Conservation (phyloP, 2,797 vertebrate species). For the Oryzias dopingdopingensis region DNA sequence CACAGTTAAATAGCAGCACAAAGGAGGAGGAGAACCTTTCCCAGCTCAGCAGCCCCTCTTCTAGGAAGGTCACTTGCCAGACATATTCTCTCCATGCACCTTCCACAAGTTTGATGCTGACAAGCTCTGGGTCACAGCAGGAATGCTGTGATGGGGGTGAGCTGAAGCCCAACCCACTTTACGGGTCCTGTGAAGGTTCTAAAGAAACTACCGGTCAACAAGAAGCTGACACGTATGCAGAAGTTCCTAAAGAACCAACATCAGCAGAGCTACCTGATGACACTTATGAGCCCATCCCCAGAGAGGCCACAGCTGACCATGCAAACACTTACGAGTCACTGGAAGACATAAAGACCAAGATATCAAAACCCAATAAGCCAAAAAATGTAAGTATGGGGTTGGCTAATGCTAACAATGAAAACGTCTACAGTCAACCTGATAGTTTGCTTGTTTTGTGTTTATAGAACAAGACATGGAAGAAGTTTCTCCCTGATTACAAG, state of each 20-base stretch:
- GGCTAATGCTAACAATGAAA: not conserved
- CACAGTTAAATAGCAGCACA: constrained; percentile 21
- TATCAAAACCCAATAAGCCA: constrained; percentile 43
- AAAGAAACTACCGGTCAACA: not conserved
- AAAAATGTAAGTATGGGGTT: constrained; percentile 59
- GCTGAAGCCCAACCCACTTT: constrained; percentile 57
- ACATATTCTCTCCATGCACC: constrained; percentile 46
- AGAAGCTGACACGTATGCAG: constrained; percentile 38
- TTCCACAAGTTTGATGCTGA: not conserved
- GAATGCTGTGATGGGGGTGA: not conserved
- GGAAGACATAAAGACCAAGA: constrained; percentile 56
- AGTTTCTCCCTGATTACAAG: constrained; percentile 74
- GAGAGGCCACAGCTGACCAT: not conserved
- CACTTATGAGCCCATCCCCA: constrained; percentile 55
- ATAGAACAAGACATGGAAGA: constrained; percentile 78
- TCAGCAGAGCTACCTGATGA: constrained; percentile 10
- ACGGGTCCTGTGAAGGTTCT: constrained; percentile 27
- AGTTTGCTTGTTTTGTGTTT: constrained; percentile 27
- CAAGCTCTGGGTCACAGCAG: constrained; percentile 9
- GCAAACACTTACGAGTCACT: constrained; percentile 58
- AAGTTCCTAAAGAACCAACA: constrained; percentile 31
- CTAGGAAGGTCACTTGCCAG: constrained; percentile 40
- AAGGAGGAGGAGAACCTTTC: constrained; percentile 29
- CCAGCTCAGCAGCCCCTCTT: constrained; percentile 2
- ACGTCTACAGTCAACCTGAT: not conserved